Percentiles rank a stretch among this genome's conserved stretches.
phyloP scores from a whole-genome alignment of 2,113 vertebrate species.

The Calidris pugnax region DNA sequence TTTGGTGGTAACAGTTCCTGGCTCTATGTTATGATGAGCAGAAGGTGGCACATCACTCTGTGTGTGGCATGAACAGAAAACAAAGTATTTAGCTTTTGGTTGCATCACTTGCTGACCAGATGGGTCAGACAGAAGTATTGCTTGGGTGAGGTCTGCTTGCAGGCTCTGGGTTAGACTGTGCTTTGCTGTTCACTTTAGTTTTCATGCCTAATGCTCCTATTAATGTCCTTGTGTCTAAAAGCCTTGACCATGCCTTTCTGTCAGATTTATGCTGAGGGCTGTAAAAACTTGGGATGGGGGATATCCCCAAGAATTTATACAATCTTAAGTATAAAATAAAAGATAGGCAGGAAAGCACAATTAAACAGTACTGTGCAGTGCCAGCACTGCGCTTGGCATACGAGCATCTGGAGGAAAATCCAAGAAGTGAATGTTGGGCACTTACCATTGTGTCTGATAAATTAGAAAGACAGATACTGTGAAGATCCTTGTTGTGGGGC shows the following conservation, averaged over 20 bases:
- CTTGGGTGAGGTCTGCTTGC: background rate
- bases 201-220: background rate
- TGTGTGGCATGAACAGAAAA: background rate
- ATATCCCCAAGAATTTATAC: background rate
- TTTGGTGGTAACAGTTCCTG: background rate
- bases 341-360: background rate
- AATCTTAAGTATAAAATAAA: background rate
- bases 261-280: background rate
- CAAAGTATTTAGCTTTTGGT: background rate
- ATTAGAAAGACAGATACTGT: background rate
- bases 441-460: background rate
- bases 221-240: background rate
- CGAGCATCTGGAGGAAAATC: background rate
- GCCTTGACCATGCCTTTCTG: background rate
- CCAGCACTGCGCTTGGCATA: background rate
- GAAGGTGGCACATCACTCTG: fast-evolving
- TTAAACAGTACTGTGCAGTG: background rate
- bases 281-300: background rate
- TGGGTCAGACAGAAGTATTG: background rate
- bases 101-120: background rate
- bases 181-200: background rate
- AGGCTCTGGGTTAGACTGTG: background rate
- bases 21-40: background rate
- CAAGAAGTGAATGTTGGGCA: background rate
- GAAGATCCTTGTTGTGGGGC: background rate